Evolutionary conservation across 2,797 vertebrate genomes (phyloP).

Genomic region (Corythornis leucogaster): DNA sequence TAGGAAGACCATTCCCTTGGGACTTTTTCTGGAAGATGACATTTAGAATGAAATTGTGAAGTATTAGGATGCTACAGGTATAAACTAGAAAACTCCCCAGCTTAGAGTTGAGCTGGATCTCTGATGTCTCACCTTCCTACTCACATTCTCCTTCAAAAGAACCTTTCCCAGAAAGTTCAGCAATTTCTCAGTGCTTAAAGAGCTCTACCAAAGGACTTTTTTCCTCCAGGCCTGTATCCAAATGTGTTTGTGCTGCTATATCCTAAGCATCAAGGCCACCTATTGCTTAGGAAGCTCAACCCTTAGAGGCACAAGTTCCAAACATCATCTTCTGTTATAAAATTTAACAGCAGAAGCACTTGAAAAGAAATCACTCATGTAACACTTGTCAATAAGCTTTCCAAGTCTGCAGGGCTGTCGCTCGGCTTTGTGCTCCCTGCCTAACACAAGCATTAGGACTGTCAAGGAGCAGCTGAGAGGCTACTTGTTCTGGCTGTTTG

Average conservation of each 20-base stretch:
- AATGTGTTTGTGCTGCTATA: neutral
- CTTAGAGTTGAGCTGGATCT: neutral
- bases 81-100: neutral
- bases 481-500: neutral
- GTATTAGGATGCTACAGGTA: neutral
- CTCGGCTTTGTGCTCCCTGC: neutral
- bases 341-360: neutral
- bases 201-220: neutral
- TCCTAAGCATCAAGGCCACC: neutral
- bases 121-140: neutral
- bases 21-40: neutral
- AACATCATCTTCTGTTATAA: neutral
- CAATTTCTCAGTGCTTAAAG: neutral
- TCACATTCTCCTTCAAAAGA: neutral
- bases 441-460: neutral
- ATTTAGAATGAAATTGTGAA: neutral
- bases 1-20: neutral
- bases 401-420: accelerated
- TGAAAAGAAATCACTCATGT: neutral
- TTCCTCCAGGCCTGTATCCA: neutral
- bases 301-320: neutral
- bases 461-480: neutral
- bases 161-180: neutral
- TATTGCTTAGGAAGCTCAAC: neutral
- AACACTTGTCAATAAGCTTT: neutral